Evolutionary conservation across 2,113 vertebrate species (phyloP).

Genomic region (Dryoscopus gambensis): DNA sequence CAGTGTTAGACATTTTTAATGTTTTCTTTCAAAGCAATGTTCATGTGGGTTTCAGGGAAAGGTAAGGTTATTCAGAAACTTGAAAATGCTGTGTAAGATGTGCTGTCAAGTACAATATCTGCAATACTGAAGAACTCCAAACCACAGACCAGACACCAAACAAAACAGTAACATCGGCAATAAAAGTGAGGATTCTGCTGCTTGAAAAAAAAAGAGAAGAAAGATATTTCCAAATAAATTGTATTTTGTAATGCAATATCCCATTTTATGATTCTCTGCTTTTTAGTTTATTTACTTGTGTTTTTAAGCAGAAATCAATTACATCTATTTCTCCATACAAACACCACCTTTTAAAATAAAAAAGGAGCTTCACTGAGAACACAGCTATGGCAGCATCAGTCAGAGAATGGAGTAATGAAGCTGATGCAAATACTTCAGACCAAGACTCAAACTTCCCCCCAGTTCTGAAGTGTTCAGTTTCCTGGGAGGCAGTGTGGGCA

Average conservation of each 20-base stretch:
- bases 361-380: background rate
- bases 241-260: background rate
- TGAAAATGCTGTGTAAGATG: background rate
- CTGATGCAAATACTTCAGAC: background rate
- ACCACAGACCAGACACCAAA: background rate
- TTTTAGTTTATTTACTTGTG: background rate
- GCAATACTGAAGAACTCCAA: background rate
- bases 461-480: background rate
- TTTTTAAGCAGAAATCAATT: background rate
- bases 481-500: background rate
- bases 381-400: background rate
- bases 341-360: background rate
- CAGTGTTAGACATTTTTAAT: background rate
- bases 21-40: background rate
- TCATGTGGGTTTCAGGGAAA: background rate
- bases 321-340: background rate
- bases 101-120: background rate
- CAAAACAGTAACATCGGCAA: background rate
- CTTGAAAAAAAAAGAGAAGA: background rate
- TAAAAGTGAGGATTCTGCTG: background rate
- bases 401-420: background rate
- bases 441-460: background rate
- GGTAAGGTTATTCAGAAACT: background rate
- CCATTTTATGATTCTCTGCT: background rate
- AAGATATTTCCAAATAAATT: background rate